Evolutionary conservation across 1,140 invertebrate genomes (phyloP).

Genomic region (Drosophila seguyi): DNA sequence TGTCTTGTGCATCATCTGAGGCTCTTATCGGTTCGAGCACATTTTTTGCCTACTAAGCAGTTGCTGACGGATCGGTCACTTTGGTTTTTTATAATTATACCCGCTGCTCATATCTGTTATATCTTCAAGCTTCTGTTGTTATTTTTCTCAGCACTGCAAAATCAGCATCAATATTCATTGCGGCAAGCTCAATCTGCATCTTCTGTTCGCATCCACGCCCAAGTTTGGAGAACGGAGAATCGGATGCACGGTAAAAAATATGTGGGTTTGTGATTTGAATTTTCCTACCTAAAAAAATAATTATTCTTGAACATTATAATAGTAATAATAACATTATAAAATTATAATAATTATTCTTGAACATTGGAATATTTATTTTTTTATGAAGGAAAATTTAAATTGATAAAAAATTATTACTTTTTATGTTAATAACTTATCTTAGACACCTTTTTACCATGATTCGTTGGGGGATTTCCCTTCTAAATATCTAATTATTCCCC

Average conservation of each 20-base stretch:
- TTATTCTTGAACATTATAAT: no score
- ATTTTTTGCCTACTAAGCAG: slow-evolving; percentile 40
- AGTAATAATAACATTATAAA: no score
- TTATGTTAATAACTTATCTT: no score
- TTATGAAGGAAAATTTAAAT: no score
- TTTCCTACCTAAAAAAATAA: no score
- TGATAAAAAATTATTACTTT: no score
- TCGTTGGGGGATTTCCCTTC: no score
- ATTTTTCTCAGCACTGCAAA: slow-evolving; percentile 26
- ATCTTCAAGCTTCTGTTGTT: slow-evolving; percentile 23
- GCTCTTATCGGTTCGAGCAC: slow-evolving; percentile 21
- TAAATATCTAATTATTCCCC: no score
- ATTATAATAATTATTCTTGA: no score
- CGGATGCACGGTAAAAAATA: slow-evolving; percentile 12
- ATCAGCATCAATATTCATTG: slow-evolving; percentile 51
- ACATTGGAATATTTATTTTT: no score
- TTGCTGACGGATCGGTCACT: slow-evolving; percentile 21
- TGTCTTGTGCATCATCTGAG: slow-evolving; percentile 6
- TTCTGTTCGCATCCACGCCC: slow-evolving; percentile 17
- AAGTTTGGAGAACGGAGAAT: slow-evolving; percentile 9
- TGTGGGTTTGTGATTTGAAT: no score
- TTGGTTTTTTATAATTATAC: slow-evolving; percentile 39
- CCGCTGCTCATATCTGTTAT: slow-evolving; percentile 22
- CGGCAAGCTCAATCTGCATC: slow-evolving; percentile 29
- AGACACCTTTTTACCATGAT: no score